Percentiles rank a stretch among this genome's conserved stretches.
These are phyloP conservation scores for Brachyrhaphis roseni DNA, from an alignment of 2,797 vertebrate genomes.

Conservation along the genomic window DNA sequence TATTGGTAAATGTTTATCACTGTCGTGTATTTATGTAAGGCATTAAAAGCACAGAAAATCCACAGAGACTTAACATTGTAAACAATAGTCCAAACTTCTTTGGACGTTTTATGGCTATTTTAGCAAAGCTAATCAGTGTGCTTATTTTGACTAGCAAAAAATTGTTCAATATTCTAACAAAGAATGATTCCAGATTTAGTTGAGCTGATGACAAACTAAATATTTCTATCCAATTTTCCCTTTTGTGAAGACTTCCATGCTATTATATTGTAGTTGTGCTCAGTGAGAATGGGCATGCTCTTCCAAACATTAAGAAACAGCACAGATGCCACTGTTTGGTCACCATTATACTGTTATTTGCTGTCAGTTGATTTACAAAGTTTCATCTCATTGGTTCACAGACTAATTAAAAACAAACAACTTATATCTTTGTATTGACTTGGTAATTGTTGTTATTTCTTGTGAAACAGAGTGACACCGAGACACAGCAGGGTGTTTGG, in stretches of 20 bases:
- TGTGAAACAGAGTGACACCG: conserved; percentile 11
- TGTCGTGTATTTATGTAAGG: background rate
- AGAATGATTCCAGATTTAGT: background rate
- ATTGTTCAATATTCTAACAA: background rate
- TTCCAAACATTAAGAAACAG: background rate
- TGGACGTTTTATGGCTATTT: background rate
- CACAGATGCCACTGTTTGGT: background rate
- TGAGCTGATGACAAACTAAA: background rate
- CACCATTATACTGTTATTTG: background rate
- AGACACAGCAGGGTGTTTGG: conserved; percentile 10
- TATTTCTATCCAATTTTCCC: background rate
- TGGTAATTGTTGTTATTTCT: conserved; percentile 39
- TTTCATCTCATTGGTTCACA: conserved; percentile 22
- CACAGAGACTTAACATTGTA: background rate
- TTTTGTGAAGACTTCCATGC: background rate
- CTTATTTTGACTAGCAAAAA: background rate
- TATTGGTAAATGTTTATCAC: background rate
- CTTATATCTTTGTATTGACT: conserved; percentile 23
- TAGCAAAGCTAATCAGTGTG: background rate
- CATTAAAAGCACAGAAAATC: background rate
- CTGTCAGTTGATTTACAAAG: background rate
- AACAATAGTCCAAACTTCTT: background rate
- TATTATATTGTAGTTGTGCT: background rate
- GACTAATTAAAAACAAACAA: conserved; percentile 34
- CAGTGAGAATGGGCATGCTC: background rate